These are phyloP conservation scores for Caenorhabditis afra DNA, from an alignment of 2,888 invertebrate genomes.

Conservation along the genomic window DNA sequence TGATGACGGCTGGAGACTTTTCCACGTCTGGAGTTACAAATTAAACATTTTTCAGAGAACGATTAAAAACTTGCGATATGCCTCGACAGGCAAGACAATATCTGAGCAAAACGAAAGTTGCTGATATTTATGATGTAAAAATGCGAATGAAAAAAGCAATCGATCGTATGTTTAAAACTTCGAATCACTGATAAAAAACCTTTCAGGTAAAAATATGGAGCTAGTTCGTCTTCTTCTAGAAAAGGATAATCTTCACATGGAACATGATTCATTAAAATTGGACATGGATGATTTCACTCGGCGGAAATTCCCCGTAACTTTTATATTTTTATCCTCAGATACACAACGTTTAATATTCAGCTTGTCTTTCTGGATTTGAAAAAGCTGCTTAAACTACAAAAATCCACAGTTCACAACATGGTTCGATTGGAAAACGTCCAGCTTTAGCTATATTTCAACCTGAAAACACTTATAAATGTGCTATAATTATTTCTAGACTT, in stretches of 20 bases:
- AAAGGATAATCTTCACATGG: conserved; percentile 96
- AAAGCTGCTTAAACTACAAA: conserved; percentile 30
- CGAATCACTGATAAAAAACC: too few relatives aligned
- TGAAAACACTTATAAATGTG: too few relatives aligned
- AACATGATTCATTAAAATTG: conserved; percentile 96
- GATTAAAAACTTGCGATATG: conserved; percentile 62
- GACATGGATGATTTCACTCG: conserved; percentile 94
- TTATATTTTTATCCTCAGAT: not conserved
- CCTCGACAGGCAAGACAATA: conserved; percentile 67
- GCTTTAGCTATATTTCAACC: too few relatives aligned
- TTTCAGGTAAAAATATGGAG: conserved; percentile 88
- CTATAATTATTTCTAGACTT: too few relatives aligned
- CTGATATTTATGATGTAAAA: conserved; percentile 49
- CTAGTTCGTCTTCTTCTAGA: conserved; percentile 92
- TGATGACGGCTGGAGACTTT: too few relatives aligned
- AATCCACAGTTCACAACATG: too few relatives aligned
- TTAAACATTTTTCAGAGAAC: conserved; percentile 79
- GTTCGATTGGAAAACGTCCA: too few relatives aligned
- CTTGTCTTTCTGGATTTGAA: conserved; percentile 36
- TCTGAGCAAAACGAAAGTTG: conserved; percentile 57
- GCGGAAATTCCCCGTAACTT: conserved; percentile 64
- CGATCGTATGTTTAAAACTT: conserved; percentile 46
- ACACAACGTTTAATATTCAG: conserved; percentile 17
- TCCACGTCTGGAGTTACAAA: too few relatives aligned
- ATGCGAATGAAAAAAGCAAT: conserved; percentile 63